These are phyloP conservation scores for Sterna hirundo DNA, from an alignment of 2,113 vertebrate genomes.

Conservation along the genomic window DNA sequence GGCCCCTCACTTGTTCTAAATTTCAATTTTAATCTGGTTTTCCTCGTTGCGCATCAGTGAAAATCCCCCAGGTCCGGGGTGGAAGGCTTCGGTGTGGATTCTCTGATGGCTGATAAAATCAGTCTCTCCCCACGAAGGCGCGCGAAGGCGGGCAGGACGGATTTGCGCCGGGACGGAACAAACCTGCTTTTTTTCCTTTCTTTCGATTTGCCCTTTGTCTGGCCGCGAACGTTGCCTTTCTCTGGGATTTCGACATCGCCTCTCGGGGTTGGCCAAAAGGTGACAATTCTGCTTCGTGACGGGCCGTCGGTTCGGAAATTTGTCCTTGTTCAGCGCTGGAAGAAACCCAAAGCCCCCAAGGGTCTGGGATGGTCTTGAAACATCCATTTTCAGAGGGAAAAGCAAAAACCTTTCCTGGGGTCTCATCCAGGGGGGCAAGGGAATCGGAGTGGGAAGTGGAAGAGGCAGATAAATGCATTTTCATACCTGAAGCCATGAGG, in stretches of 20 bases:
- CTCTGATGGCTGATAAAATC: not conserved
- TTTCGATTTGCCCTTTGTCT: not conserved
- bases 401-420: not conserved
- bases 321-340: not conserved
- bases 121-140: not conserved
- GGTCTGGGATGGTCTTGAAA: not conserved
- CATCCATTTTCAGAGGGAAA: not conserved
- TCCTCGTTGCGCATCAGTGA: not conserved
- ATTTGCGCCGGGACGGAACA: not conserved
- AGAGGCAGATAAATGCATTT: not conserved
- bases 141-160: fast-evolving
- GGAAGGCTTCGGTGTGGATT: not conserved
- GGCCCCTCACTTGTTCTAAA: not conserved
- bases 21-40: not conserved
- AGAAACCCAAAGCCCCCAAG: not conserved
- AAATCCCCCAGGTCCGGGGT: too few species aligned
- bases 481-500: not conserved
- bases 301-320: not conserved
- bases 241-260: not conserved
- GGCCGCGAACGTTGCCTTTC: not conserved
- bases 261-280: not conserved
- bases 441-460: fast-evolving
- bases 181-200: not conserved
- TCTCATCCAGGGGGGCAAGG: not conserved
- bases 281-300: not conserved